Evolutionary conservation across 1,140 invertebrate genomes (phyloP), one percentile per base, ranked within the genome.

Genomic region (Drosophila prosaltans): DNA sequence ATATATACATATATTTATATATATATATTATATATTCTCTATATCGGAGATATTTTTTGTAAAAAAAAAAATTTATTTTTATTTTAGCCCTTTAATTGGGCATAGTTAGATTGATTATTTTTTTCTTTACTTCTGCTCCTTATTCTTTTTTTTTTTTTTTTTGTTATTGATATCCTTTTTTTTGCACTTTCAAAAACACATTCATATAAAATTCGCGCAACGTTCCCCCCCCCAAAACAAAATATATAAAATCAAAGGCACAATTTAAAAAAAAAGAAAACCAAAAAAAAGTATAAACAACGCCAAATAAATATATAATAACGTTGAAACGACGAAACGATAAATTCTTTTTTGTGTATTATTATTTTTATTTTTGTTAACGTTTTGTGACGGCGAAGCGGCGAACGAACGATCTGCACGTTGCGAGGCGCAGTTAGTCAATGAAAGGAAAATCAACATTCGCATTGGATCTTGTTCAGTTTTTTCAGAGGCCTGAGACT

Each of bases 381-480:
- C 45, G 45, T 26, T 26, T 48, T 24, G 39, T 40, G 3, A 74
- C 32, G 69, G 45, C 77, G 64, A 48, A 68, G 60, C 39, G 69
- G 40, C 64, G 69, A 64, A 48, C 64, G 69, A 64, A 89, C 85
- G 89, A 91, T 90, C 89, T 82, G 80, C 65, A 72, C 89, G 73
- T 64, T 73, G 78, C 83, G 82, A 91, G 76, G 80, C 81, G 75
- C 83, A 74, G 74, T 79, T 80, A 80, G 81, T 90, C 75, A 91
- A 90, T 91, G 90, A 90, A 91, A 91, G 85, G 90, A 91, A 91
- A 91, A 91, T 90, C 90, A 83, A 78, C 74, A 83, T 78, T 86
- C 61, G 81, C 84, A 58, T 78, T 81, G 90, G 90, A 91, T 91
- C 90, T 91, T 91, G 90, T 91, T 91, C 74, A 89, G 72, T 89